These are phyloP conservation scores for Cliona cf. orientalis DNA, from an alignment of 37 sponge, comb jelly and placozoan genomes.

Conservation along the genomic window DNA sequence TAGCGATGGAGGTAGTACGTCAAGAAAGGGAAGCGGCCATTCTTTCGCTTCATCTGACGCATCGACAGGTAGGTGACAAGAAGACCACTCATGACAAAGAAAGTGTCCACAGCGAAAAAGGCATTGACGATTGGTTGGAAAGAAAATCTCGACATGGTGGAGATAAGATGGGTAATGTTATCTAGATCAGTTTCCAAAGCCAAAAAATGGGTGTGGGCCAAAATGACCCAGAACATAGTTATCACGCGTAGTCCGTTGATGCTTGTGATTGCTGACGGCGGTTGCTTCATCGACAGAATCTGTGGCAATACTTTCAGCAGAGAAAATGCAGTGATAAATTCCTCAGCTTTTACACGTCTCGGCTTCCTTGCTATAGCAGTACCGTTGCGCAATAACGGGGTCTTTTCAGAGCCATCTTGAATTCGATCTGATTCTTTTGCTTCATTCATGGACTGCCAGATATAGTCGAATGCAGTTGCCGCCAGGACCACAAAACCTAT, in stretches of 20 bases:
- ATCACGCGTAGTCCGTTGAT: conserved; percentile 84
- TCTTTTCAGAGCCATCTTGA: not conserved
- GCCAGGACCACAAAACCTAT: conserved; percentile 23
- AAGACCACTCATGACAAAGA: conserved; percentile 81
- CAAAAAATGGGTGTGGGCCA: conserved; percentile 52
- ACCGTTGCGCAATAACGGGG: not conserved
- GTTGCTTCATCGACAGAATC: conserved; percentile 61
- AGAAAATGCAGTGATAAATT: conserved; percentile 61
- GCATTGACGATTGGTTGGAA: conserved; percentile 63
- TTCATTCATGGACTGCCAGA: not conserved
- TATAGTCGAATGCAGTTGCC: conserved; percentile 26
- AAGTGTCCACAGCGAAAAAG: conserved; percentile 76
- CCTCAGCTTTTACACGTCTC: too few relatives aligned
- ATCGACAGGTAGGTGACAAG: conserved; percentile 76
- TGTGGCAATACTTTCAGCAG: conserved; percentile 60
- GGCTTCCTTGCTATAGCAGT: not conserved
- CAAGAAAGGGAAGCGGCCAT: conserved; percentile 64
- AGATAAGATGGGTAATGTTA: conserved; percentile 6
- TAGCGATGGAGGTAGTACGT: conserved; percentile 80
- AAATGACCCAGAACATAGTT: conserved; percentile 90
- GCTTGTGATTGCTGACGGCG: conserved; percentile 72
- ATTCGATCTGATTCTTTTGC: not conserved
- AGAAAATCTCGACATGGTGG: conserved; percentile 20
- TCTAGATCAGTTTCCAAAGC: not conserved
- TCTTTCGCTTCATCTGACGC: conserved; percentile 49